A percentile compares a stretch with the other conserved stretches of the same genome.
phyloP scores from a whole-genome alignment of 2,888 invertebrate species.

The Capitulum mitella region DNA sequence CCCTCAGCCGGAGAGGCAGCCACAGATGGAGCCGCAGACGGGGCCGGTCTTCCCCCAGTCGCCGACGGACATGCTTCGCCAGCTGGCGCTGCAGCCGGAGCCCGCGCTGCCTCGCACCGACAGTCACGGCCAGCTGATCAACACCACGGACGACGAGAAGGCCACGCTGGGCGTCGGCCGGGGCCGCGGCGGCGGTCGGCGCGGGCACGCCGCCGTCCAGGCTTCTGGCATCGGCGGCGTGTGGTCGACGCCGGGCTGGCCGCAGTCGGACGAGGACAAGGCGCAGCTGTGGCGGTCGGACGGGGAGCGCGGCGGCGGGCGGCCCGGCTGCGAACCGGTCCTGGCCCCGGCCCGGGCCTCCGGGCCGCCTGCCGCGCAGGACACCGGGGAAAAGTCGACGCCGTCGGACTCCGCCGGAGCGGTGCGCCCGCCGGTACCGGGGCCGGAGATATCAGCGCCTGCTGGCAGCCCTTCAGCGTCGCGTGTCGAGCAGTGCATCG shows the following conservation, averaged over 20 bases:
- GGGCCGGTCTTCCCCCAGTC: too few species aligned
- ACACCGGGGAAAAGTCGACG: not conserved
- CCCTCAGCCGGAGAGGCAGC: too few species aligned
- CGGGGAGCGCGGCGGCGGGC: not conserved
- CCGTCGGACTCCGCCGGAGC: not conserved
- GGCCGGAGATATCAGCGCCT: not conserved
- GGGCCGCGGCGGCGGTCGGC: not conserved
- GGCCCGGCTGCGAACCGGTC: not conserved
- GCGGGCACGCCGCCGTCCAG: too few species aligned
- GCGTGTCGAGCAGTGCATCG: too few species aligned
- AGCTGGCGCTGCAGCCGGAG: not conserved
- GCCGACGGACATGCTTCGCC: not conserved
- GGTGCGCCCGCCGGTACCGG: not conserved
- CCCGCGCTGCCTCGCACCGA: constrained; percentile 19
- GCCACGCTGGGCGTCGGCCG: not conserved
- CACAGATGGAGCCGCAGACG: not conserved
- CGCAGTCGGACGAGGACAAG: constrained; percentile 5
- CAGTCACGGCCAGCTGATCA: constrained; percentile 26
- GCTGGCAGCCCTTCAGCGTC: not conserved
- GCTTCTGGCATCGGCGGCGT: too few species aligned
- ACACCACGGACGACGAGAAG: constrained; percentile 20
- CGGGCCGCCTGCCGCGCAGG: not conserved
- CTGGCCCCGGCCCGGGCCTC: not conserved
- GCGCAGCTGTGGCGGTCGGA: not conserved
- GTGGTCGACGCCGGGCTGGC: not conserved